Evolutionary conservation across 2,113 vertebrate species (phyloP), one percentile per base, ranked within the genome.

Genomic region (Tragelaphus buxtoni): DNA sequence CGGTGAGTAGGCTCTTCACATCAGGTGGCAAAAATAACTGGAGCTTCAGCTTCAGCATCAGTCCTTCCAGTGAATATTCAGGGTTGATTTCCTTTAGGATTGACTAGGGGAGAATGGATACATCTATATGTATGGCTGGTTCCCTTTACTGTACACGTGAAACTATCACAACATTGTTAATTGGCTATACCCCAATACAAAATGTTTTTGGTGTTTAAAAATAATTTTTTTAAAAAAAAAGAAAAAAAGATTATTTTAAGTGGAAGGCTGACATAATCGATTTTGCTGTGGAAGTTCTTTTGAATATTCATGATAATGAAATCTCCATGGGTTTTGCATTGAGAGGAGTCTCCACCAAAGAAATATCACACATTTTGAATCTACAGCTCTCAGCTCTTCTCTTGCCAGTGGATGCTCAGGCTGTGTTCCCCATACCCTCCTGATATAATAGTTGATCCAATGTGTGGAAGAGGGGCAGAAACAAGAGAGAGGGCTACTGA

Each of bases 191-290:
- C 65, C n/a, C n/a, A 39, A 39, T 69, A 39, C 18, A 69, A 39
- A 39, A 39, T 69, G 65, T 22, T 69, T 39, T 69, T 69, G 18
- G 65, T 11, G 2, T 69, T 69, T 69, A 69, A 69, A 69, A 69
- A 39, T 39, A 69, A 69, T 3, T 11, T 65, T 18, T 24, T 9
- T 20, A 0, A 35, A 69, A 69, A 69, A 69, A 69, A 22, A 1
- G 20, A 35, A 5, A 5, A 35, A 35, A 99, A 77, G 99, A 99
- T 61, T 98, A 99, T 91, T 99, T 99, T 97, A 99, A 99, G 96
- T 99, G 99, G 99, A 99, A 99, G 95, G 99, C 99, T 42, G 99
- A 99, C 93, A 99, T 99, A 99, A 99, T 99, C 1, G 99, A 99
- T 97, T 99, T 99, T 95, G 99, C 99, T 92, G 97, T 99, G 5